phyloP scores from a whole-genome alignment of 2,888 invertebrate species.

The Nemurella pictetii region DNA sequence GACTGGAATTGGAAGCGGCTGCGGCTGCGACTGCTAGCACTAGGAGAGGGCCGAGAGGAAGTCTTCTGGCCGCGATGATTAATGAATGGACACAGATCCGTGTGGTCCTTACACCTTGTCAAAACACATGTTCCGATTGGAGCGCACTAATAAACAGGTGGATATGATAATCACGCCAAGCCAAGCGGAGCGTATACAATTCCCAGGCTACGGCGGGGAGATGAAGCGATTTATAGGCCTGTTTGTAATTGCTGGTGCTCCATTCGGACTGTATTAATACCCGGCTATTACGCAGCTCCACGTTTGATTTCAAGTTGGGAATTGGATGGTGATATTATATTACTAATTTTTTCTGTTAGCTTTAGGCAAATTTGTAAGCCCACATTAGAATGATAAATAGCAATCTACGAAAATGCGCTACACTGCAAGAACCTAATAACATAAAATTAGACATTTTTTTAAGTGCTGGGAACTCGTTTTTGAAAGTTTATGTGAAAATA shows the following conservation, averaged over 20 bases:
- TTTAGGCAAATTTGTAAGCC: background rate
- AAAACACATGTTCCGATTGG: background rate
- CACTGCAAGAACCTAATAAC: background rate
- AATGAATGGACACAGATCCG: background rate
- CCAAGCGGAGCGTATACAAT: background rate
- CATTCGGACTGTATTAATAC: background rate
- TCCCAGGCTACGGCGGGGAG: background rate
- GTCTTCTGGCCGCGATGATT: background rate
- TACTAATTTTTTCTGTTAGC: background rate
- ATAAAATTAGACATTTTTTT: background rate
- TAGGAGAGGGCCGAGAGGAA: background rate
- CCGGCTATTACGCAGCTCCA: background rate
- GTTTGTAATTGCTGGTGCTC: background rate
- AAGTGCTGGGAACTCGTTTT: background rate
- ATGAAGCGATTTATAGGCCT: background rate
- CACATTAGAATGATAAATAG: background rate
- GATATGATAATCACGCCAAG: background rate
- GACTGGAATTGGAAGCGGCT: background rate
- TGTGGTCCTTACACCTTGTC: slow-evolving; percentile 4
- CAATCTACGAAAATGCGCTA: background rate
- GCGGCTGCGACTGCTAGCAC: background rate
- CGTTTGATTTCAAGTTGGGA: background rate
- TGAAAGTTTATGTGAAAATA: background rate
- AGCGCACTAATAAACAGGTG: background rate
- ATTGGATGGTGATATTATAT: background rate